Percentiles rank a stretch among this genome's conserved stretches.
Evolutionary conservation across 2,797 vertebrate species (phyloP).

Genomic region (Aratinga solstitialis): DNA sequence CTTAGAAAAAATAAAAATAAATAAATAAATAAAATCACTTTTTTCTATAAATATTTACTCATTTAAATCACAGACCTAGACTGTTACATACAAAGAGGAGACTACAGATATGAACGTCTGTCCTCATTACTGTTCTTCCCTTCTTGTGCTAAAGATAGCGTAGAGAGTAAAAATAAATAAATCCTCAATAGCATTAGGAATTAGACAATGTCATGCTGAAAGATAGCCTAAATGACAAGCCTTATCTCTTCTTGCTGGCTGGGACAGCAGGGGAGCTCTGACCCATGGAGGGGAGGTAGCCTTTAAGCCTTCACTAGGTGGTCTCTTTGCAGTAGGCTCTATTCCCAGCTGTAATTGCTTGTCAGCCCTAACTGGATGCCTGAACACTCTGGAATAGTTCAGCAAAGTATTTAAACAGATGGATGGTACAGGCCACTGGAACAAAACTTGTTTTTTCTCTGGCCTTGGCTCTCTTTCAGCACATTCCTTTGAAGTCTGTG

Average conservation of each 20-base stretch:
- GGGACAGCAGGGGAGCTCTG: not conserved
- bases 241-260: not conserved
- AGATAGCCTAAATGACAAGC: not conserved
- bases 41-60: not conserved
- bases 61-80: not conserved
- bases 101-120: not conserved
- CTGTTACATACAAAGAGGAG: not conserved
- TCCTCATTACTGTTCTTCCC: slow-evolving; percentile 28
- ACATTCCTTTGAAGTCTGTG: slow-evolving; percentile 78
- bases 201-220: slow-evolving; percentile 44
- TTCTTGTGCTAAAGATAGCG: slow-evolving; percentile 53
- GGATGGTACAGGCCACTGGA: slow-evolving; percentile 80
- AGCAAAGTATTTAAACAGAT: slow-evolving; percentile 78
- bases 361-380: slow-evolving; percentile 30
- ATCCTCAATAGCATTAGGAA: slow-evolving; percentile 54
- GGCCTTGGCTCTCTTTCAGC: slow-evolving; percentile 75
- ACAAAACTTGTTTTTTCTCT: slow-evolving; percentile 76
- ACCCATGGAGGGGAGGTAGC: not conserved
- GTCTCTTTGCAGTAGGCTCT: not conserved
- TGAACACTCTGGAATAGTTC: slow-evolving; percentile 20
- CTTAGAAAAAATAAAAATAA: not conserved
- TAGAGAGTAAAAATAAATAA: slow-evolving; percentile 59
- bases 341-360: slow-evolving; percentile 4
- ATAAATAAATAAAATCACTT: not conserved
- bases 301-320: slow-evolving; percentile 24